A percentile compares a stretch with the other conserved stretches of the same genome.
Evolutionary conservation across 1,140 invertebrate genomes (phyloP).

Genomic region (Halyomorpha halys): DNA sequence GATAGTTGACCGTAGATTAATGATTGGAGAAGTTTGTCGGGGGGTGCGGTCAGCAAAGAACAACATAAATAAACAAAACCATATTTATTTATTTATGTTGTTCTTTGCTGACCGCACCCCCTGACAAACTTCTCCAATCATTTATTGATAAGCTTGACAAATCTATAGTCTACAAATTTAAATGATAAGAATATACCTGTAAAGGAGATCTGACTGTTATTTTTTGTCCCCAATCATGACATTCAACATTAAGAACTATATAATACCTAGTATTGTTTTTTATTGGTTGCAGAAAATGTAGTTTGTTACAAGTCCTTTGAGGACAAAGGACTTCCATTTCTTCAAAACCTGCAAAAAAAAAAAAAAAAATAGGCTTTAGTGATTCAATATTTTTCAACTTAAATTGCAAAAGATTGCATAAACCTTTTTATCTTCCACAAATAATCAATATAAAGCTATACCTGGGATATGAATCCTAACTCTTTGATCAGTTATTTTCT

Average conservation of each 20-base stretch:
- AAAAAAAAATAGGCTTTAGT: neutral
- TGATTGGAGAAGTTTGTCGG: no score
- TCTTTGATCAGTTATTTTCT: slow-evolving; percentile 47
- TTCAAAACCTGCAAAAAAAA: slow-evolving; percentile 47
- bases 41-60: no score
- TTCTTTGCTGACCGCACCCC: no score
- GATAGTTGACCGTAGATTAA: no score
- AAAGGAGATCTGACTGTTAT: slow-evolving; percentile 62
- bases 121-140: no score
- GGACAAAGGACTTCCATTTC: slow-evolving; percentile 58
- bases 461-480: slow-evolving; percentile 48
- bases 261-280: slow-evolving; percentile 57
- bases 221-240: slow-evolving; percentile 47
- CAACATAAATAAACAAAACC: no score
- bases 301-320: slow-evolving; percentile 52
- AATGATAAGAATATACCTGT: slow-evolving; percentile 43
- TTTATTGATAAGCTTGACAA: no score
- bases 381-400: no score
- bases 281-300: slow-evolving; percentile 56
- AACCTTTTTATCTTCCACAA: no score
- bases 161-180: neutral
- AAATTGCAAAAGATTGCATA: no score
- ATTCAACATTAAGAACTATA: slow-evolving; percentile 51
- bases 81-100: no score
- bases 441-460: slow-evolving; percentile 19